phyloP scores from a whole-genome alignment of 2,797 vertebrate species.

The Spondyliosoma cantharus region DNA sequence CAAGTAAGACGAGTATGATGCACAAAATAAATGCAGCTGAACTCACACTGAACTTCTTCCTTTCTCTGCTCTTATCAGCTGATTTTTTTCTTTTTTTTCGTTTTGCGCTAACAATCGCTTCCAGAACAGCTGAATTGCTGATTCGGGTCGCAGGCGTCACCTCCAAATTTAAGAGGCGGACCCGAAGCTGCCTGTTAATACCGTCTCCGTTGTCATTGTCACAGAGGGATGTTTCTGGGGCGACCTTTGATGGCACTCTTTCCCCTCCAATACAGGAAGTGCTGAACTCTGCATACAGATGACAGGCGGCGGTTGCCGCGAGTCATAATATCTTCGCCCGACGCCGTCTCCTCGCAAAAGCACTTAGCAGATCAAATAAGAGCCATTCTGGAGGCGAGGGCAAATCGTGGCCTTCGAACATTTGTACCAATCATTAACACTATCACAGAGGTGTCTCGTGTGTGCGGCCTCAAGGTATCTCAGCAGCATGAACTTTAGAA shows the following conservation, averaged over 20 bases:
- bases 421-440: slow-evolving; percentile 64
- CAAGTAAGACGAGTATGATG: slow-evolving; percentile 42
- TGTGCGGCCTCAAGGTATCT: slow-evolving; percentile 38
- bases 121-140: slow-evolving; percentile 56
- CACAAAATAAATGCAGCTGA: slow-evolving; percentile 53
- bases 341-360: slow-evolving; percentile 36
- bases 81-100: slow-evolving; percentile 17
- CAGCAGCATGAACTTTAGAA: slow-evolving; percentile 64
- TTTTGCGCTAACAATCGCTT: slow-evolving; percentile 17
- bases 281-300: slow-evolving; percentile 81
- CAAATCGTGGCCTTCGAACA: slow-evolving; percentile 63
- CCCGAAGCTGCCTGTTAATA: slow-evolving; percentile 71
- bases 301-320: slow-evolving; percentile 45
- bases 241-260: slow-evolving; percentile 78
- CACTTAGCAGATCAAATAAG: slow-evolving; percentile 66
- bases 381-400: slow-evolving; percentile 50
- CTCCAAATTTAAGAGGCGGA: slow-evolving; percentile 66
- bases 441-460: slow-evolving; percentile 43
- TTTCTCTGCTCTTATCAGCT: slow-evolving; percentile 44
- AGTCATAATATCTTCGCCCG: slow-evolving; percentile 56
- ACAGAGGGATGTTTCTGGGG: slow-evolving; percentile 72
- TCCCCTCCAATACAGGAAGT: slow-evolving; percentile 77
- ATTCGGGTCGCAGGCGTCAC: slow-evolving; percentile 73
- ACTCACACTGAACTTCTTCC: slow-evolving; percentile 57
- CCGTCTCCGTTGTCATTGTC: slow-evolving; percentile 71